These are phyloP conservation scores for Bombylius major DNA, from an alignment of 2,888 invertebrate species.

Conservation along the genomic window DNA sequence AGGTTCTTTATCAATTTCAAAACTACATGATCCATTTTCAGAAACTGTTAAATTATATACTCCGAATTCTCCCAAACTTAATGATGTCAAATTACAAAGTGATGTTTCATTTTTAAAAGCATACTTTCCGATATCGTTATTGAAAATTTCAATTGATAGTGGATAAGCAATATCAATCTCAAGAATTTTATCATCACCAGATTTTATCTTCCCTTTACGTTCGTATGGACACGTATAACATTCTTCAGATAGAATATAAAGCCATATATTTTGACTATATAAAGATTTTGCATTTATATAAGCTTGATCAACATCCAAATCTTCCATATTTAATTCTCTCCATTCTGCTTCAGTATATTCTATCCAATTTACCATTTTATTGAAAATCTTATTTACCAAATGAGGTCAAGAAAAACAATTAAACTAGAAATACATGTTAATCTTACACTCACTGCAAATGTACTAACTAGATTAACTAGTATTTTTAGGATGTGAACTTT, in stretches of 20 bases:
- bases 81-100: conserved; percentile 44
- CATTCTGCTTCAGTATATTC: conserved; percentile 44
- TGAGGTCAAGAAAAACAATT: too few species aligned
- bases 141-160: conserved; percentile 45
- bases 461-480: too few species aligned
- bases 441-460: too few species aligned
- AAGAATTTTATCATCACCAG: conserved; percentile 27
- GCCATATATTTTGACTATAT: conserved; percentile 35
- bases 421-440: too few species aligned
- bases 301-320: conserved; percentile 53
- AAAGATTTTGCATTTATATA: conserved; percentile 40
- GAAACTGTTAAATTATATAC: conserved; percentile 50
- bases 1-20: conserved; percentile 47
- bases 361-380: conserved; percentile 40
- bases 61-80: conserved; percentile 54
- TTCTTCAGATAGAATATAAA: conserved; percentile 56
- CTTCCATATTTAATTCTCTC: conserved; percentile 44
- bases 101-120: conserved; percentile 36
- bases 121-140: conserved; percentile 38
- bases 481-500: too few species aligned
- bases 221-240: conserved; percentile 57
- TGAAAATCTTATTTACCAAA: too few species aligned
- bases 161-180: conserved; percentile 41
- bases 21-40: conserved; percentile 40
- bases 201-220: conserved; percentile 37